Base-by-base conservation (phyloP, 2,797 vertebrate genomes). In the Furcifer pardalis region DNA sequence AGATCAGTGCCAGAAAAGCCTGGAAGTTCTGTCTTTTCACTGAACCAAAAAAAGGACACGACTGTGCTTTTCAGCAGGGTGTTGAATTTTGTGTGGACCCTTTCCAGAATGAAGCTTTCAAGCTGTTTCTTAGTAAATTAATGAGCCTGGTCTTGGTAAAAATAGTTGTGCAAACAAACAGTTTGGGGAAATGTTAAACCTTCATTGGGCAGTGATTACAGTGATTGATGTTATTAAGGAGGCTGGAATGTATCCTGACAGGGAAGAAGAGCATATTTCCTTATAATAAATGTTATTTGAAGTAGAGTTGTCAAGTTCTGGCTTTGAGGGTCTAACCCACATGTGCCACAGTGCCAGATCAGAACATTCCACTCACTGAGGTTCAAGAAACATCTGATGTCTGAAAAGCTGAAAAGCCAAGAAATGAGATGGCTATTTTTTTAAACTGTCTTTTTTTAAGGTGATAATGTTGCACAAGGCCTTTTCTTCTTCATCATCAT, bases 61-160 rank as follows among this genome's bases (percentile, higher is more conserved):
- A 23, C 35, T 68, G 32, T 49, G 84, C 40, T 81, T 86, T 77
- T 71, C 56, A 81, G 73, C 25, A 59, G 9, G 19, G 63, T 69
- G 63, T 25, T 5, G 84, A 81, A 81, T 71, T 62, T 69, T 4
- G 17, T 19, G 12, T 59, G 40, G 49, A 19, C 35, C 17, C 15
- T 81, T 66, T n/a, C 52, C 56, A 62, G 65, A 81, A 77, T 32
- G 32, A 46, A 77, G 40, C 60, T 49, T 81, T 86, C 69, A 81
- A 86, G 56, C 62, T 62, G 49, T 81, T 81, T 65, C 49, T 52
- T 30, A 40, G 40, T 86, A 86, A 77, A 81, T 77, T 62, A 81
- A 49, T n/a, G 7, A 30, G 25, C 25, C 40, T 44, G 27, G 27
- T 69, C 75, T 77, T 32, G 40, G 52, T 68, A 10, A 17, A 62